Base-by-base conservation (phyloP, 1,140 invertebrate species). In the Saxidomus purpurata region DNA sequence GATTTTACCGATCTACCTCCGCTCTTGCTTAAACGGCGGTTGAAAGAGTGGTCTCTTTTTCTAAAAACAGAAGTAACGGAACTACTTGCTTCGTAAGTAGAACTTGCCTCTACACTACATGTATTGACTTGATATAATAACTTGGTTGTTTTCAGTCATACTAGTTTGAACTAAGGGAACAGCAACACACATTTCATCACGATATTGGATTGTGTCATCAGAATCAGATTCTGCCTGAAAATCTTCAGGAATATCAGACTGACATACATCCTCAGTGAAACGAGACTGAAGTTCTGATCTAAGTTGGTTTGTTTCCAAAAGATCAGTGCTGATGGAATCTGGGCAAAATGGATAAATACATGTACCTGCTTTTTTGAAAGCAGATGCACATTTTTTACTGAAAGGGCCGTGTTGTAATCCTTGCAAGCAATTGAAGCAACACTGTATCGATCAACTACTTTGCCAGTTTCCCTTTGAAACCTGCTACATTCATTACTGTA, bases 311-410 rank as follows among this genome's bases (percentile, higher is more conserved):
- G 25, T 59, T 22, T 59, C 13, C 11, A 74, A 74, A 40, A 74
- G 1, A 22, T 19, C 15, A 74, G 74, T 38, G 22, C 67, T 31
- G 2, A 87, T n/a, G 28, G 19, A 38, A 77, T 84, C 40, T 36
- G 59, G 80, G 47, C 86, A 47, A 34, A 89, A 82, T 34, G 80
- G 85, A n/a, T n/a, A n/a, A n/a, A n/a, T n/a, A 28, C 19, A 87
- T 2, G 79, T 79, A 0, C 85, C 49, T 34, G 67, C 49, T 31
- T 63, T 77, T 8, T 25, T 2, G 38, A 87, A 87, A 38, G 47
- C 22, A 0, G 85, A 55, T 87, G 71, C 31, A 79, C 22, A 61
- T 87, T 87, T n/a, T n/a, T 47, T 2, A 47, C 22, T 25, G 40
- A 59, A 19, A 87, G 36, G 2, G 85, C 71, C 17, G 17, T 9